These are phyloP conservation scores for Anticlea derivata DNA, from an alignment of 2,888 invertebrate genomes.

Conservation along the genomic window DNA sequence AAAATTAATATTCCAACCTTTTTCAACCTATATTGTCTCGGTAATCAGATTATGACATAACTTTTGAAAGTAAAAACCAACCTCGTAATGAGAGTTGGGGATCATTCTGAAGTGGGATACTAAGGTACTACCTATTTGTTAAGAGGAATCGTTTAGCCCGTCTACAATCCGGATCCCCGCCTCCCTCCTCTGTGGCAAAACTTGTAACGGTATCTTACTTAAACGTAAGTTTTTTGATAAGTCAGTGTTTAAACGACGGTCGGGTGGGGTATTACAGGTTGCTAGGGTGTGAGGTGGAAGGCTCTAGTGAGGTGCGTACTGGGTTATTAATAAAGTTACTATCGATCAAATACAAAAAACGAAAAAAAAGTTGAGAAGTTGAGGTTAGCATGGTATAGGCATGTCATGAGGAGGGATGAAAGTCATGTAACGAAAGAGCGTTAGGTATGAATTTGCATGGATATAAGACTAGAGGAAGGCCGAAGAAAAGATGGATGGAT, in stretches of 20 bases:
- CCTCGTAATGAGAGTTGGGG: constrained; percentile 14
- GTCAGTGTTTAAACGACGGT: constrained; percentile 80
- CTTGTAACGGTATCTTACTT: constrained; percentile 73
- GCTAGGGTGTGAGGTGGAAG: constrained; percentile 62
- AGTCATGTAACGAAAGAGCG: too few relatives aligned
- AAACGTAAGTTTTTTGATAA: constrained; percentile 83
- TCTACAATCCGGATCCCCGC: constrained; percentile 38
- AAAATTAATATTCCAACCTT: constrained; percentile 43
- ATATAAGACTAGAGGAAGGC: too few relatives aligned
- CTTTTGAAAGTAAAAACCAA: constrained; percentile 34
- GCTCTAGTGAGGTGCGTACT: constrained; percentile 47
- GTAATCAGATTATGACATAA: constrained; percentile 48
- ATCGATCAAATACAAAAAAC: background rate
- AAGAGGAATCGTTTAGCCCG: constrained; percentile 38
- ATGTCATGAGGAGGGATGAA: too few relatives aligned
- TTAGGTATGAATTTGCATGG: too few relatives aligned
- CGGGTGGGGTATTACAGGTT: constrained; percentile 75
- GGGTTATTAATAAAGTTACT: constrained; percentile 39
- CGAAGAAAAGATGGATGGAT: too few relatives aligned
- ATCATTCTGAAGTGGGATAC: constrained; percentile 9
- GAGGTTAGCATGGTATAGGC: too few relatives aligned
- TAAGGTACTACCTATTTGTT: constrained; percentile 30
- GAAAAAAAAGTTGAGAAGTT: too few relatives aligned
- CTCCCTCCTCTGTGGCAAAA: constrained; percentile 56
- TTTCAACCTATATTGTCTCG: constrained; percentile 45